phyloP scores from a whole-genome alignment of 2,113 vertebrate genomes.

The Pimephales promelas region DNA sequence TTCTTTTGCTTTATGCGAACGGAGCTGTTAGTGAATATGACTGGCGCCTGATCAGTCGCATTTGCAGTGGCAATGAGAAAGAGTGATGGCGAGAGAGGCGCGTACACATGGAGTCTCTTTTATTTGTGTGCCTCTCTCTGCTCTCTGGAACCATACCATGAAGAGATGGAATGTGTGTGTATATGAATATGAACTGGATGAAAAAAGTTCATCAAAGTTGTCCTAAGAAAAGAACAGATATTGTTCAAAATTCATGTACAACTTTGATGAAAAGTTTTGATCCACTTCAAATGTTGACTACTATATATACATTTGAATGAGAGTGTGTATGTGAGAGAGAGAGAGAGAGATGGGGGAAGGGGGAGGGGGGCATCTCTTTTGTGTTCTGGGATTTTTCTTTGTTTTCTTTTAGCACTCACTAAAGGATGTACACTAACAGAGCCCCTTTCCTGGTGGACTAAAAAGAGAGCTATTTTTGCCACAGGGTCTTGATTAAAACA shows the following conservation, averaged over 20 bases:
- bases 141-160: background rate
- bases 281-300: no score
- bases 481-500: conserved; percentile 66
- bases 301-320: background rate
- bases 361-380: conserved; percentile 59
- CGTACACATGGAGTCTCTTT: conserved; percentile 64
- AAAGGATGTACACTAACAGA: conserved; percentile 70
- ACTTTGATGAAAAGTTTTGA: no score
- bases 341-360: conserved; percentile 7
- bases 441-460: conserved; percentile 67
- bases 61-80: conserved; percentile 25
- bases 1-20: background rate
- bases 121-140: conserved; percentile 49
- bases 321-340: no score
- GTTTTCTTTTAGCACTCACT: conserved; percentile 64
- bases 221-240: no score
- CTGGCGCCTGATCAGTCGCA: conserved; percentile 22
- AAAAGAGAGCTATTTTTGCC: conserved; percentile 69
- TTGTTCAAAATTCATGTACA: no score
- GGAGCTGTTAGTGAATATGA: conserved; percentile 36
- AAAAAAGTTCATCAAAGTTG: no score
- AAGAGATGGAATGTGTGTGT: background rate
- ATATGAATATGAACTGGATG: no score
- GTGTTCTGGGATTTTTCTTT: conserved; percentile 66
- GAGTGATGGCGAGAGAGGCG: conserved; percentile 63